Conservation (phyloP, 2,113 vertebrate species). For the Leptocoma aspasia region DNA sequence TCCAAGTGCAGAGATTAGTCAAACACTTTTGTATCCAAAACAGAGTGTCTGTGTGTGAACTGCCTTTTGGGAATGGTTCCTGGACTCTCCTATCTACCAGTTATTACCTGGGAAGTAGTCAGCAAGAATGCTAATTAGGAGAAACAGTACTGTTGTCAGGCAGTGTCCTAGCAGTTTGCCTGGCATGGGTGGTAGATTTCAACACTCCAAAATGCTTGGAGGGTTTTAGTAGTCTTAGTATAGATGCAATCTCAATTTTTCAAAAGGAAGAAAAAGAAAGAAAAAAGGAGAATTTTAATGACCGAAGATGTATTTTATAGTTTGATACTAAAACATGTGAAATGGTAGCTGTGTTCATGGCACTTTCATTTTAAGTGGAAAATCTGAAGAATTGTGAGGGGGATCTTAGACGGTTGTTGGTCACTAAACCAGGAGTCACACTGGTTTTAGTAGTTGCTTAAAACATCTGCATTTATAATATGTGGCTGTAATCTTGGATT, state of each 20-base stretch:
- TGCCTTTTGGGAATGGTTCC: background rate
- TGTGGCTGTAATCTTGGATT: background rate
- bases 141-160: background rate
- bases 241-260: background rate
- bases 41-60: fast-evolving
- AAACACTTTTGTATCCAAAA: background rate
- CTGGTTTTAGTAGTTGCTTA: background rate
- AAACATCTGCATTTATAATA: background rate
- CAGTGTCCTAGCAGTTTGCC: background rate
- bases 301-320: background rate
- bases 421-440: background rate
- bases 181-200: background rate
- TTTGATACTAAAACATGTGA: background rate
- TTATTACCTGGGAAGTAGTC: background rate
- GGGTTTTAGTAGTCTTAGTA: background rate
- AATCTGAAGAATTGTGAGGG: background rate
- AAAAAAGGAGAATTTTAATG: background rate
- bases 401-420: background rate
- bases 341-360: background rate
- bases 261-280: background rate
- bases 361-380: background rate
- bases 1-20: background rate
- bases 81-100: background rate
- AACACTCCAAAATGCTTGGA: background rate
- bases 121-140: background rate